Base-by-base conservation (phyloP, 2,888 invertebrate species). In the Cephus sareptanus region DNA sequence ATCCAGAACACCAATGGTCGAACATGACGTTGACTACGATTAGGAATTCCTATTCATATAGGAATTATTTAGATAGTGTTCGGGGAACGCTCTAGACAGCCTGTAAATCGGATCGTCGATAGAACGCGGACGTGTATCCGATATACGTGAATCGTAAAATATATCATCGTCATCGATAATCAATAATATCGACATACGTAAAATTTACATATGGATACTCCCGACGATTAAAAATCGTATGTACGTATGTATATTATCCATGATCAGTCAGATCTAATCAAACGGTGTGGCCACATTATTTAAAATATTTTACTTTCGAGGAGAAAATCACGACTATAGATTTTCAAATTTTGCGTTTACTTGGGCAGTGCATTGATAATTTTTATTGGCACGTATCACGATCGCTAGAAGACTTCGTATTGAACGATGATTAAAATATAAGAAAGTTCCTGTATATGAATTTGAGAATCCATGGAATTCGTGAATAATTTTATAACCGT, bases 331-430 rank as follows among this genome's bases (percentile, higher is more conserved):
- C 34, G 34, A 71, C 3, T 31, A 31, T 9, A 31, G 33, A 71
- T 71, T 34, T 71, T 71, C 31, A 31, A 71, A 71, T 71, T 31
- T 71, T 9, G 71, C 31, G 34, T 71, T 71, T 34, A 34, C 12
- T 76, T 68, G 75, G 75, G 15, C 40, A 79, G 79, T 80, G 79
- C 81, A 79, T 80, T 77, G 79, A 79, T 79, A 81, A 82, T 81
- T 83, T 80, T 82, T 81, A 84, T 87, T 87, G 85, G 87, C 86
- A 87, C 87, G 83, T 86, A 85, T 86, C 86, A 85, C 85, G 85
- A 83, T 82, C 79, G 33, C 31, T 34, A 23, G 56, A 56, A 56
- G 56, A 15, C 56, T 23, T 56, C 23, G 23, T 0, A 23, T 15
- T 56, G 56, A 9, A 56, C 23, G 56, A 56, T 23, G 9, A 56